Evolutionary conservation across 2,113 vertebrate genomes (phyloP), one percentile per base, ranked within the genome.

Genomic region (Psilopsiagon aymara): DNA sequence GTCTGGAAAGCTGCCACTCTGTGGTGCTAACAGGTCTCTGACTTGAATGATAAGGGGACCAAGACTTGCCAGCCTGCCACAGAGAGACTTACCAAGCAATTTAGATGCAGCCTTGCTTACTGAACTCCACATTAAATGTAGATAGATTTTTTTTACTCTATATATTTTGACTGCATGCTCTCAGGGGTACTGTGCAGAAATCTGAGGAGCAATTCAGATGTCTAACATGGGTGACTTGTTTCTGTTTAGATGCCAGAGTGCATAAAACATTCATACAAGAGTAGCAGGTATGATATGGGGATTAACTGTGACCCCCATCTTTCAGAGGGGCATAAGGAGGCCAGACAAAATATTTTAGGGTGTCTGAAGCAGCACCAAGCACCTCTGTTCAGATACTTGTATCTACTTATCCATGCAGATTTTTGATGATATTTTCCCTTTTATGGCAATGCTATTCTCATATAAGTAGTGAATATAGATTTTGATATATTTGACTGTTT

Each of bases 61-160:
- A 66, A 51, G 57, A 55, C 84, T 89, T 68, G 35, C 92, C 35
- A 91, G 73, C 31, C 83, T 86, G 35, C 60, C 80, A 55, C 41
- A 59, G 80, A 88, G 86, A 94, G 82, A 75, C 80, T 92, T 93
- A 95, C 73, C 51, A 84, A 75, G 94, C 76, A 92, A 91, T 96
- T 96, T 94, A 86, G 80, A 92, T 89, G 86, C 92, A 94, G 83
- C 29, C 59, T 91, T 84, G 90, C 94, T 67, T 90, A 78, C 86
- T 94, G 77, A 96, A 63, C 47, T 94, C 55, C 60, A 68, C 60
- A 82, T 86, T 95, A 95, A 92, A 91, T 51, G 69, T 9, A 94
- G 86, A 88, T 81, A 55, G 86, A 75, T 94, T 87, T 88, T 96
- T 95, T 95, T 95, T 92, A 33, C 69, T 94, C 66, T 80, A 68